These are phyloP conservation scores for Mantis religiosa DNA, from an alignment of 2,888 invertebrate genomes.

Conservation along the genomic window DNA sequence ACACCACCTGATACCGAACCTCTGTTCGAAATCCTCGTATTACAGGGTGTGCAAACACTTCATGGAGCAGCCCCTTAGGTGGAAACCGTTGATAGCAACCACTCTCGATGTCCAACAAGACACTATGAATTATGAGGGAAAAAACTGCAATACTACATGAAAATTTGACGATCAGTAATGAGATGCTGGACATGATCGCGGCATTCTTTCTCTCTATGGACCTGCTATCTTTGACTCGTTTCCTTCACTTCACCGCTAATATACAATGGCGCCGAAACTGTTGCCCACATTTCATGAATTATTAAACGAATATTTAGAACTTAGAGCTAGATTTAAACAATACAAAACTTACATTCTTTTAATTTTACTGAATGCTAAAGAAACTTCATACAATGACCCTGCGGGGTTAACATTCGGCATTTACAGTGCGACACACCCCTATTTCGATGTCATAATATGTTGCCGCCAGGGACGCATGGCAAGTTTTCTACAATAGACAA, in stretches of 20 bases:
- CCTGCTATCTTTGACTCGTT: not conserved
- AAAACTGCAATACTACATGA: not conserved
- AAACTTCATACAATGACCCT: not conserved
- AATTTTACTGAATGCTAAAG: not conserved
- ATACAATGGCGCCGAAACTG: not conserved
- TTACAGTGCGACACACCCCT: conserved; percentile 5
- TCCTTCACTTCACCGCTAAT: not conserved
- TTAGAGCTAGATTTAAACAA: not conserved
- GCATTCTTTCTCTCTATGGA: not conserved
- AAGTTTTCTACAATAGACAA: not conserved
- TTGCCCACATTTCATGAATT: not conserved
- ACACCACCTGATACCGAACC: not conserved
- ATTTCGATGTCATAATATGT: conserved; percentile 2
- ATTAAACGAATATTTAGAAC: not conserved
- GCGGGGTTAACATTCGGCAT: not conserved
- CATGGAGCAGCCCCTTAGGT: not conserved
- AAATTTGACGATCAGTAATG: not conserved
- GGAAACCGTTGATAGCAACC: not conserved
- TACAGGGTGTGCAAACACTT: not conserved
- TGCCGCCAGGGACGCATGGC: not conserved
- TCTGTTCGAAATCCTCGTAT: not conserved
- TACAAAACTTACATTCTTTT: not conserved
- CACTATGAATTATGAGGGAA: not conserved
- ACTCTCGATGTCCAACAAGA: not conserved
- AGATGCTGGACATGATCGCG: not conserved